phyloP scores from a whole-genome alignment of 2,113 vertebrate genomes.

The Cyprinodon tularosa region DNA sequence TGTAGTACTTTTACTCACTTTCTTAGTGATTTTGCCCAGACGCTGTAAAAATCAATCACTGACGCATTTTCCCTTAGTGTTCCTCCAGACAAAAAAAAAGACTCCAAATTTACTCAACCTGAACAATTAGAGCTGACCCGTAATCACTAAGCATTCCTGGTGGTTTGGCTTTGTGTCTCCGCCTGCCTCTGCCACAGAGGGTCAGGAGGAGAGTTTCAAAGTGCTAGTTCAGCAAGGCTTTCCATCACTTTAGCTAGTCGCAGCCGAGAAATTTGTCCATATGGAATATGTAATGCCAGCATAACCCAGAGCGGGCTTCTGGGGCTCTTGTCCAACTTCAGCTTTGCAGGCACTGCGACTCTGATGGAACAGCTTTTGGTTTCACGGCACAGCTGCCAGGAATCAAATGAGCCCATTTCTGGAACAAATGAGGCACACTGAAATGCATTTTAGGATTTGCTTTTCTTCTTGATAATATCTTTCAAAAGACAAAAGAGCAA shows the following conservation, averaged over 20 bases:
- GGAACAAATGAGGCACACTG: conserved; percentile 36
- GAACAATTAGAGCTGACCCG: conserved; percentile 61
- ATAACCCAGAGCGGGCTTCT: conserved; percentile 26
- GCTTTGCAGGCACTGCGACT: conserved; percentile 17
- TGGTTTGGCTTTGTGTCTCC: conserved; percentile 39
- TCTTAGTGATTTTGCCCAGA: conserved; percentile 30
- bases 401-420: conserved; percentile 23
- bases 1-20: conserved; percentile 15
- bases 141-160: conserved; percentile 16
- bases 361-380: conserved; percentile 48
- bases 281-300: conserved; percentile 40
- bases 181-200: conserved; percentile 17
- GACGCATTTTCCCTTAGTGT: conserved; percentile 36
- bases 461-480: conserved; percentile 9
- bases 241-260: conserved; percentile 49
- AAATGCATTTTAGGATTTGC: conserved; percentile 23
- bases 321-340: conserved; percentile 30
- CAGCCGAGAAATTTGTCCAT: conserved; percentile 28
- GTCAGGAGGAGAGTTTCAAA: not conserved
- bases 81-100: conserved; percentile 42
- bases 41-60: conserved; percentile 38
- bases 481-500: conserved; percentile 1
- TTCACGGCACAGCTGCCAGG: conserved; percentile 21
- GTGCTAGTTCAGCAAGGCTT: conserved; percentile 24
- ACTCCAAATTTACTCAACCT: conserved; percentile 54